Evolutionary conservation across 2,113 vertebrate genomes (phyloP).

Genomic region (Sardina pilchardus): DNA sequence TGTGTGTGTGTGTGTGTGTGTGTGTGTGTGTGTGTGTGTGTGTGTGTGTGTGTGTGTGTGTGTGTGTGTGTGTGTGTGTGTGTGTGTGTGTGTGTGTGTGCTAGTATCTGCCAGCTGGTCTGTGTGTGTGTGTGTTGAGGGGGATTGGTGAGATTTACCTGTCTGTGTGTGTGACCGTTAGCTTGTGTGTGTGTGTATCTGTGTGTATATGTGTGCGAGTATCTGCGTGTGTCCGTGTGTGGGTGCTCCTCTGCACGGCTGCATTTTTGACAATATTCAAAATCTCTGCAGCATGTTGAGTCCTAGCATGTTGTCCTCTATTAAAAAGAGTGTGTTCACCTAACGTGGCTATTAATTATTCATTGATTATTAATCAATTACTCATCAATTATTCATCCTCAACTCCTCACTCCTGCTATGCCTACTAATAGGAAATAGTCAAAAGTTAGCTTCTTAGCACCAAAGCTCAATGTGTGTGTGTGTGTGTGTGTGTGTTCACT

Average conservation of each 20-base stretch:
- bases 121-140: not conserved
- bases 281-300: not conserved
- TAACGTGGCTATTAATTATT: not conserved
- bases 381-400: not conserved
- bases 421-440: not conserved
- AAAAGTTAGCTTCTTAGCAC: not conserved
- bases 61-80: not conserved
- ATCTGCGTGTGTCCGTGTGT: not conserved
- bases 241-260: not conserved
- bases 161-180: not conserved
- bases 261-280: not conserved
- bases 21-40: not conserved
- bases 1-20: not conserved
- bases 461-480: not conserved
- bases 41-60: not conserved
- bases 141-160: too few species aligned
- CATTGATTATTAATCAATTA: slow-evolving; percentile 5
- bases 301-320: not conserved
- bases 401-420: not conserved
- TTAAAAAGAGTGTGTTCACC: not conserved
- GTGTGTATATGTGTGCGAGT: too few species aligned
- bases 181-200: too few species aligned
- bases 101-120: too few species aligned
- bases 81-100: not conserved
- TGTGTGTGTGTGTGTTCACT: not conserved